These are phyloP conservation scores for Sesia bembeciformis DNA, from an alignment of 2,888 invertebrate genomes.

Conservation along the genomic window DNA sequence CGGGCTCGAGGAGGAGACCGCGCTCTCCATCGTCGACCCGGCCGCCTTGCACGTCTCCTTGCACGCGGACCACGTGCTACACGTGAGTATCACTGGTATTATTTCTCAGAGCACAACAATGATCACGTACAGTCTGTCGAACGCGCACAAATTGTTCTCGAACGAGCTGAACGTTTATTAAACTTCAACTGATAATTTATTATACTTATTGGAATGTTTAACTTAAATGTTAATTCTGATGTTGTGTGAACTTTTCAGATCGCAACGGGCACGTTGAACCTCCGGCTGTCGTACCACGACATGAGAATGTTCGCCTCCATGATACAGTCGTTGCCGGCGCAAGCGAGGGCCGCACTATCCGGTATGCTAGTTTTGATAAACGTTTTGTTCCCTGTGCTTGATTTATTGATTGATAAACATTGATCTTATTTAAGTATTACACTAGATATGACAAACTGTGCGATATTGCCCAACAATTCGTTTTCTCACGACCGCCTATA, in stretches of 20 bases:
- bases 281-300: conserved; percentile 94
- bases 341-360: conserved; percentile 76
- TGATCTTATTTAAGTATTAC: no score
- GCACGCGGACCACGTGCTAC: conserved; percentile 62
- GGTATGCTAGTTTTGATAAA: conserved; percentile 20
- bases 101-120: conserved; percentile 85
- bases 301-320: conserved; percentile 93
- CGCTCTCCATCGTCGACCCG: conserved; percentile 95
- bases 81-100: conserved; percentile 28
- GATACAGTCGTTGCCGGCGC: conserved; percentile 89
- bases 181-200: no score
- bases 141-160: conserved; percentile 83
- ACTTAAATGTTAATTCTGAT: no score
- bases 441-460: no score
- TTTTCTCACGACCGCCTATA: no score
- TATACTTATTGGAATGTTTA: no score
- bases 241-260: conserved; percentile 44
- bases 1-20: conserved; percentile 93
- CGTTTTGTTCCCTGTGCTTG: no score
- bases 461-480: no score
- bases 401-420: no score
- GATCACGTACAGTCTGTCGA: conserved; percentile 82
- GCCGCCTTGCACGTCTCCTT: conserved; percentile 87
- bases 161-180: conserved; percentile 82
- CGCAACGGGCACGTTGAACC: conserved; percentile 82